Evolutionary conservation across 2,797 vertebrate genomes (phyloP), one percentile per base, ranked within the genome.

Genomic region (Halcyon badia): DNA sequence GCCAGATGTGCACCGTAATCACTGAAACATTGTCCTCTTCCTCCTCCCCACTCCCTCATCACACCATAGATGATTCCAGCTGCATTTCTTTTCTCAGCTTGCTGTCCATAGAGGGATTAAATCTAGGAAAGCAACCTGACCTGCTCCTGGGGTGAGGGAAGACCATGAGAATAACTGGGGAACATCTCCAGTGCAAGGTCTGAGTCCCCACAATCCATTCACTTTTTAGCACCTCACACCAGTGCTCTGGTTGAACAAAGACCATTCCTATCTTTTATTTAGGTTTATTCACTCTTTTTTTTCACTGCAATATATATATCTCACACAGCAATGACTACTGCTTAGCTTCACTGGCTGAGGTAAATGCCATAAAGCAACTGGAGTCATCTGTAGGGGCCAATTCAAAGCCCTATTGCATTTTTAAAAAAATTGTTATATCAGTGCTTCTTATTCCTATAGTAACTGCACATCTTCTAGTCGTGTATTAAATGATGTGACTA

Each of bases 51-150:
- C 2, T 87, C 19, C 16, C 14, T 58, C 26, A 37, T 70, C 37
- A 20, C 0, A 0, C 6, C 16, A 18, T 7, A 13, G 39, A 76
- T 4, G 5, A 6, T 87, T 87, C 14, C 28, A 57, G 18, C 4
- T 84, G 31, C 10, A 19, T 62, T 89, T 80, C 2, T 71, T 61
- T 86, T 51, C 54, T 54, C 28, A 49, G 2, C 35, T 84, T 87
- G 30, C 7, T 82, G 35, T 76, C 19, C 1, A 1, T 6, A 54
- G 20, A 7, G 7, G 24, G 21, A 52, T 39, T 83, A 75, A 73
- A 62, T 28, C 28, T 37, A 57, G 28, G 37, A 89, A 87, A 81
- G 9, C 12, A 91, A 56, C 10, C 5, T 24, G 20, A 44, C n/a
- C 14, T 33, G 7, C 11, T 87, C 11, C 9, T 5, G 7, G 1